A percentile compares a stretch with the other conserved stretches of the same genome.
These are phyloP conservation scores for Gadus macrocephalus DNA, from an alignment of 2,113 vertebrate species.

Conservation along the genomic window DNA sequence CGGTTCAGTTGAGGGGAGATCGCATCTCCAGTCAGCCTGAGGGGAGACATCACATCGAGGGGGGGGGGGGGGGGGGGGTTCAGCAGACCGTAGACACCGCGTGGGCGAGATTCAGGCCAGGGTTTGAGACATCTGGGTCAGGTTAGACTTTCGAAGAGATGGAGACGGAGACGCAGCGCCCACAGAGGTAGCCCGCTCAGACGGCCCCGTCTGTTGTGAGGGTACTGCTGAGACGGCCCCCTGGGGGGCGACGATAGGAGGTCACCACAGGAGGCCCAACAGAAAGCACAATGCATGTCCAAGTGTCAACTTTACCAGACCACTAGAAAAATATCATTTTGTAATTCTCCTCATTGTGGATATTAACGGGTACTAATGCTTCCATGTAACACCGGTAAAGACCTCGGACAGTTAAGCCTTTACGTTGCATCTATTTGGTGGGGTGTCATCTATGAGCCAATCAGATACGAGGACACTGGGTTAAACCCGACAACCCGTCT, in stretches of 20 bases:
- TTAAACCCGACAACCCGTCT: too few relatives aligned
- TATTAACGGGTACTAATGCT: slow-evolving; percentile 25
- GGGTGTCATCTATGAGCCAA: too few relatives aligned
- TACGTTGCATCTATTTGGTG: too few relatives aligned
- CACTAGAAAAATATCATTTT: slow-evolving; percentile 6
- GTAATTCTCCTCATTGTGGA: neutral
- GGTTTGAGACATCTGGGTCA: neutral
- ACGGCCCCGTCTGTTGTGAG: neutral
- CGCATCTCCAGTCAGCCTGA: slow-evolving; percentile 10
- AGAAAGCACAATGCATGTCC: slow-evolving; percentile 46
- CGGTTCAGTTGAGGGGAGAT: too few relatives aligned
- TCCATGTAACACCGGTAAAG: neutral
- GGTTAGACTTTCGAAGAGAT: neutral
- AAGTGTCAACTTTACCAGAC: slow-evolving; percentile 3
- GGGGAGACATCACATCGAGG: neutral
- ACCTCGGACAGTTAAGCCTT: too few relatives aligned
- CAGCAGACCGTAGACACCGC: neutral
- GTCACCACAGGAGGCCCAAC: slow-evolving; percentile 5
- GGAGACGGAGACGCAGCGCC: neutral
- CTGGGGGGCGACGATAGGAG: neutral
- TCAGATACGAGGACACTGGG: too few relatives aligned
- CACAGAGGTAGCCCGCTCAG: neutral
- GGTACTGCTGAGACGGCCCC: neutral
- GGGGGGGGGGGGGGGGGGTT: neutral
- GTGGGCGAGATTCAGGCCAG: too few relatives aligned